Evolutionary conservation across 2,113 vertebrate genomes (phyloP).

Genomic region (Pampusana beccarii): DNA sequence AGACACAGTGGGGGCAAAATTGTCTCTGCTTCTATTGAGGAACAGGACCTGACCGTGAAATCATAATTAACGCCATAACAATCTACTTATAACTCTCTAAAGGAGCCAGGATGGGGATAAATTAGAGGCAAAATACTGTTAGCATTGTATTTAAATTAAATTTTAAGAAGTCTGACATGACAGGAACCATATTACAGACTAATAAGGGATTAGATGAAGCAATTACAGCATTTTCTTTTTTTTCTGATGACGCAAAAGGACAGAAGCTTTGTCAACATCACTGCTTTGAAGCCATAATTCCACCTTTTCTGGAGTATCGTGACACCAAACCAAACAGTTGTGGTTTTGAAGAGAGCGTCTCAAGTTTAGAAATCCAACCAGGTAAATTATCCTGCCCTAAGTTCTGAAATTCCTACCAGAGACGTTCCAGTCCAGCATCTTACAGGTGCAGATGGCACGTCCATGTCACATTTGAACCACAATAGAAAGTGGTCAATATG

Average conservation of each 20-base stretch:
- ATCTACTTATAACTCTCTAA: slow-evolving; percentile 75
- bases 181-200: slow-evolving; percentile 30
- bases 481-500: background rate
- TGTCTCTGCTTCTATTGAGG: background rate
- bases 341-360: background rate
- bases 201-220: slow-evolving; percentile 47
- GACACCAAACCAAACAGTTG: background rate
- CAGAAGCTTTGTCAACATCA: background rate
- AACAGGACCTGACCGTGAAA: slow-evolving; percentile 71
- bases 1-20: slow-evolving; percentile 36
- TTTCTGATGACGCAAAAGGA: background rate
- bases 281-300: background rate
- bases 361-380: background rate
- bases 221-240: background rate
- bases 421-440: background rate
- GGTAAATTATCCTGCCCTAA: background rate
- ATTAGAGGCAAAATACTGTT: slow-evolving; percentile 44
- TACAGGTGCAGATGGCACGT: background rate
- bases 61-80: slow-evolving; percentile 80
- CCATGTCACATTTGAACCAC: background rate
- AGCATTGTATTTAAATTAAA: slow-evolving; percentile 64
- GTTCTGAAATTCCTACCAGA: background rate
- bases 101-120: slow-evolving; percentile 17
- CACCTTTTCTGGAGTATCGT: background rate
- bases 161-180: slow-evolving; percentile 3